Percentiles rank a stretch among this genome's conserved stretches.
phyloP scores from a whole-genome alignment of 2,797 vertebrate genomes.

The Halcyon badia region DNA sequence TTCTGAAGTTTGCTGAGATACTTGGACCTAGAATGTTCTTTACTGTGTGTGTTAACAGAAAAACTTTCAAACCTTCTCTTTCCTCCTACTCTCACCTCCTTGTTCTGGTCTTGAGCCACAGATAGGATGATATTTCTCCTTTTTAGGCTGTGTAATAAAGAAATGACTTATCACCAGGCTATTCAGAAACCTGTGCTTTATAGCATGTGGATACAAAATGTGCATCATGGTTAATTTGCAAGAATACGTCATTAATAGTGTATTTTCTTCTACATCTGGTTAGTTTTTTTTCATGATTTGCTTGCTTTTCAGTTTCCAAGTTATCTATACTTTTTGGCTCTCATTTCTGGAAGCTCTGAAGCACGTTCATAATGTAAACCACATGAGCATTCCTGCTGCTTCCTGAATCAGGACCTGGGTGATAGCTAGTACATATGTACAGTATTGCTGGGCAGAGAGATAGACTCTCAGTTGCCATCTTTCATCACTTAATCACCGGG shows the following conservation, averaged over 20 bases:
- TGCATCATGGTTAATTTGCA: not conserved
- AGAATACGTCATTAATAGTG: not conserved
- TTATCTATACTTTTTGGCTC: slow-evolving; percentile 61
- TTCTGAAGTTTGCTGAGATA: not conserved
- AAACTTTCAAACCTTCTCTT: not conserved
- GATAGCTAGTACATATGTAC: not conserved
- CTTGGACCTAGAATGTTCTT: not conserved
- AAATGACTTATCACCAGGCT: not conserved
- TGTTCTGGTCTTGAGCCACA: not conserved
- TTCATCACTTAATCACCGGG: slow-evolving; percentile 35
- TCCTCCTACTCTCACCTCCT: not conserved
- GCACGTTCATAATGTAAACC: slow-evolving; percentile 57
- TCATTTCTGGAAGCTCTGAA: slow-evolving; percentile 52
- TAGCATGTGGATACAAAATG: not conserved
- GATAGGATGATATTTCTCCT: not conserved
- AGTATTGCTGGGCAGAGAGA: not conserved
- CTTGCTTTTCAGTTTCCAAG: slow-evolving; percentile 47
- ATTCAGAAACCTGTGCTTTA: not conserved
- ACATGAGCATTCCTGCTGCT: slow-evolving; percentile 48
- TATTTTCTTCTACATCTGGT: slow-evolving; percentile 50
- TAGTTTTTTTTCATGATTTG: not conserved
- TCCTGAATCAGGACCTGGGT: slow-evolving; percentile 9
- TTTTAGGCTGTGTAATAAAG: not conserved
- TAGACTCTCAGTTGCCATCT: not conserved
- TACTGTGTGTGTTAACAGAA: not conserved